Conservation (phyloP, 2,888 invertebrate genomes). For the Hoplodrina ambigua region DNA sequence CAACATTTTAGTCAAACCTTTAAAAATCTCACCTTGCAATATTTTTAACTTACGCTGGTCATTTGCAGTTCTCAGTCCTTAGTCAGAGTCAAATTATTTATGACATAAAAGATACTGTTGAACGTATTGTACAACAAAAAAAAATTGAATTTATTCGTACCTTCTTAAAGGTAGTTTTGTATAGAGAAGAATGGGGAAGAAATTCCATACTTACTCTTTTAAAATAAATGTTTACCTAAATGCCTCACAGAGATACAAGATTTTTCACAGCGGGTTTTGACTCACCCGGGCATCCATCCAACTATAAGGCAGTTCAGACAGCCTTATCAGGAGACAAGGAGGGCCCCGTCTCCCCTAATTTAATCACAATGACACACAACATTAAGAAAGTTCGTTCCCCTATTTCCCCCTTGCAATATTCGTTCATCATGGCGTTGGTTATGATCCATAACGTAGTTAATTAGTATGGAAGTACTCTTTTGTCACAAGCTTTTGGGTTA, state of each 20-base stretch:
- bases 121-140: too few relatives aligned
- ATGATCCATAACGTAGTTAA: constrained; percentile 40
- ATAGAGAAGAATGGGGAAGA: too few relatives aligned
- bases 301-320: constrained; percentile 15
- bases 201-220: too few relatives aligned
- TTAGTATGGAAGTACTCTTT: constrained; percentile 32
- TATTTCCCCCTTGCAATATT: constrained; percentile 28
- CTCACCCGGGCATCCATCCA: constrained; percentile 33
- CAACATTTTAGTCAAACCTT: constrained; percentile 11
- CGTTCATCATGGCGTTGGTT: constrained; percentile 21
- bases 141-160: too few relatives aligned
- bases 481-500: constrained; percentile 2
- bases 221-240: neutral
- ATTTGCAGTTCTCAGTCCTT: too few relatives aligned
- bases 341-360: constrained; percentile 40
- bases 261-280: neutral
- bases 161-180: too few relatives aligned
- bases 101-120: too few relatives aligned
- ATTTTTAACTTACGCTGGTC: neutral
- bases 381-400: constrained; percentile 42
- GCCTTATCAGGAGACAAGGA: constrained; percentile 19
- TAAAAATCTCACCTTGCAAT: neutral
- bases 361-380: constrained; percentile 53
- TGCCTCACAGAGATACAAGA: neutral
- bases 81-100: too few relatives aligned